Evolutionary conservation across 2,113 vertebrate genomes (phyloP).

Genomic region (Agapornis roseicollis): DNA sequence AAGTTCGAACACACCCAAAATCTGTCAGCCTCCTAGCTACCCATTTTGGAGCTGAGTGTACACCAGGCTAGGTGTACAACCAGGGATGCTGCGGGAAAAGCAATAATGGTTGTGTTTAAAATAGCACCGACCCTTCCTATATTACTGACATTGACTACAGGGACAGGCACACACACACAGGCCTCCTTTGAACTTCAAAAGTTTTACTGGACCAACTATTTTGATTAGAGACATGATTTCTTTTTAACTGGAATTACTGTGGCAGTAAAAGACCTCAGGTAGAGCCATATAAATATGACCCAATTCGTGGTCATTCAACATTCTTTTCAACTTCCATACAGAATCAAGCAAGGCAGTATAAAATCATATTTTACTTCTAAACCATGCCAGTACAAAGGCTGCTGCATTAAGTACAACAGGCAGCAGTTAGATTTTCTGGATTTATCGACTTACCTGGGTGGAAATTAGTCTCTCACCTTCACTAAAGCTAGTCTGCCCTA

Average conservation of each 20-base stretch:
- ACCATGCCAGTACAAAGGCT: not conserved
- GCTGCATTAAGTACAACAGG: not conserved
- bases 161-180: not conserved
- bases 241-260: not conserved
- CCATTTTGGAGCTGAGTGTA: not conserved
- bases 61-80: not conserved
- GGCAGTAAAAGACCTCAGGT: not conserved
- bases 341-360: not conserved
- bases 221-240: not conserved
- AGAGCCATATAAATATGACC: not conserved
- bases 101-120: conserved; percentile 16
- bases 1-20: not conserved
- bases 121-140: conserved; percentile 10
- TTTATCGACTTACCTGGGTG: not conserved
- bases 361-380: not conserved
- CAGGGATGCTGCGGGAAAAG: conserved; percentile 30
- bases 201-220: not conserved
- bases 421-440: not conserved
- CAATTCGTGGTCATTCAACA: not conserved
- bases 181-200: not conserved
- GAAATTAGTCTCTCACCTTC: not conserved
- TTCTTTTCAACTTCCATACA: not conserved
- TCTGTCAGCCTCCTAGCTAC: not conserved
- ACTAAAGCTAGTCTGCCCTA: not conserved
- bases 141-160: not conserved